Evolutionary conservation across 2,113 vertebrate genomes (phyloP).

Genomic region (Ardeotis arabs): DNA sequence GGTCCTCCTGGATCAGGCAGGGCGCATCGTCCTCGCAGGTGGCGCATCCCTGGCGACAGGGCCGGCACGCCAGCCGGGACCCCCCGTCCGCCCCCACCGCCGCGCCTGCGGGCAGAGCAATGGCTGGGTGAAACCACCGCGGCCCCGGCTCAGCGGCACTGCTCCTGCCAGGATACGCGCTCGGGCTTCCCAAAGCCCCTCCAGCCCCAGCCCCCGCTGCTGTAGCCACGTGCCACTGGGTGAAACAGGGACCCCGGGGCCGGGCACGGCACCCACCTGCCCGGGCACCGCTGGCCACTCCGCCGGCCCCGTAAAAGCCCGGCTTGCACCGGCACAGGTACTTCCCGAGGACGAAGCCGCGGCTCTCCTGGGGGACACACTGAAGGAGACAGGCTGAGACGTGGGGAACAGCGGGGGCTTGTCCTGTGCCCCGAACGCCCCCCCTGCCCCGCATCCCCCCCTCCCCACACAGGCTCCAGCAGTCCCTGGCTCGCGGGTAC

Average conservation of each 20-base stretch:
- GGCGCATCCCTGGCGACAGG: constrained; percentile 85
- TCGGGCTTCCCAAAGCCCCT: not conserved
- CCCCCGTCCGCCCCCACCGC: not conserved
- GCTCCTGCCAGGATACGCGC: rapidly evolving
- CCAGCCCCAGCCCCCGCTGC: rapidly evolving
- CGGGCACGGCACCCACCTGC: constrained; percentile 34
- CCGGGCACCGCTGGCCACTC: not conserved
- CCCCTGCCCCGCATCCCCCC: not conserved
- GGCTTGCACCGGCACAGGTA: constrained; percentile 90
- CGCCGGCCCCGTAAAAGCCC: constrained; percentile 82
- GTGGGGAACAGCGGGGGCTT: not conserved
- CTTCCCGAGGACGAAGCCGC: constrained; percentile 87
- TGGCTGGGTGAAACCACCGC: rapidly evolving
- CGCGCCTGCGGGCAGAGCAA: not conserved
- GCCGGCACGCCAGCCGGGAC: constrained; percentile 78
- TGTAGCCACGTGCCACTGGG: not conserved
- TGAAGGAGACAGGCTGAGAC: constrained; percentile 51
- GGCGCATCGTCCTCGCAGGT: constrained; percentile 83
- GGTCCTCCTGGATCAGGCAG: constrained; percentile 86
- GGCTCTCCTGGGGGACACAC: constrained; percentile 84
- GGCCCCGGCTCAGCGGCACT: rapidly evolving
- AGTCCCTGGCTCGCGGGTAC: rapidly evolving
- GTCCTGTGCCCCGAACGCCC: not conserved
- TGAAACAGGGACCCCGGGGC: rapidly evolving
- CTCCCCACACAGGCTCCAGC: rapidly evolving